These are phyloP conservation scores for Tyrannus savana DNA, from an alignment of 2,113 vertebrate species.

Conservation along the genomic window DNA sequence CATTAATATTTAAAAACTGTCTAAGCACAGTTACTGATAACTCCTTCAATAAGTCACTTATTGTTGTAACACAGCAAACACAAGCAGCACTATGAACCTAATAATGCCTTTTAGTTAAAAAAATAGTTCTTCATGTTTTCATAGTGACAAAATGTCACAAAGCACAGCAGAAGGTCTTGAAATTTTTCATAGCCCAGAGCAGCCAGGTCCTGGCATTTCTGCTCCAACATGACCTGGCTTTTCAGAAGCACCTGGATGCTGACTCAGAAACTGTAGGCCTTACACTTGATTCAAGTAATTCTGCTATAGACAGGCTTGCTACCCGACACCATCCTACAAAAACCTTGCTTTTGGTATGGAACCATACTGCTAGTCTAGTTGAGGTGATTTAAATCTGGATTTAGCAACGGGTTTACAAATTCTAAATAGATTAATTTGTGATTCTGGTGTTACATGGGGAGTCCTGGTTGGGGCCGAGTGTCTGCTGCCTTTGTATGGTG, in stretches of 20 bases:
- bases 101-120: neutral
- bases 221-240: neutral
- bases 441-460: neutral
- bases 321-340: neutral
- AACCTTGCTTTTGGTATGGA: neutral
- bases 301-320: neutral
- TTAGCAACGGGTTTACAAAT: neutral
- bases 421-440: neutral
- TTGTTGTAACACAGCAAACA: neutral
- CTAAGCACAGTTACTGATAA: neutral
- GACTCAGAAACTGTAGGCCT: neutral
- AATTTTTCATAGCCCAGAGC: neutral
- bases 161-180: neutral
- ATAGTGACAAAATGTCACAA: neutral
- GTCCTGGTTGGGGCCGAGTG: rapidly evolving
- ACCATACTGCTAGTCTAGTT: neutral
- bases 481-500: neutral
- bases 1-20: constrained; percentile 4
- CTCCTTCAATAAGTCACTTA: neutral
- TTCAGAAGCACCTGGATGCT: neutral
- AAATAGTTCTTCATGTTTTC: neutral
- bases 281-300: neutral
- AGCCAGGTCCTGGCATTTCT: neutral
- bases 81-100: neutral
- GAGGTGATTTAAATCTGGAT: neutral